Percentiles rank a stretch among this genome's conserved stretches.
Conservation (phyloP, 2,888 invertebrate species). For the Conomelus anceps region DNA sequence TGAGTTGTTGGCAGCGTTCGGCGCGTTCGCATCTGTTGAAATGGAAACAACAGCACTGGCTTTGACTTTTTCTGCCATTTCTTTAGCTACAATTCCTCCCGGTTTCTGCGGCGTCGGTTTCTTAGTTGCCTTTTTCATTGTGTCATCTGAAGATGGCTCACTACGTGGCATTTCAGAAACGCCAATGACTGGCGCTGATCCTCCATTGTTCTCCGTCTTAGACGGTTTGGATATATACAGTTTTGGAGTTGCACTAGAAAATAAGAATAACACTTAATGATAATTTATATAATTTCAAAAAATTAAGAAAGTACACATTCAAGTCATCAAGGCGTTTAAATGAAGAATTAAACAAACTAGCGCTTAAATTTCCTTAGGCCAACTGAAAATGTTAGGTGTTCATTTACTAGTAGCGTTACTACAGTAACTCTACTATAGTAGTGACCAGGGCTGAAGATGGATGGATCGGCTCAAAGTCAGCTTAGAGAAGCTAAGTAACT, state of each 20-base stretch:
- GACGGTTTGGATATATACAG: slow-evolving; percentile 41
- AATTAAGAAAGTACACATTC: neutral
- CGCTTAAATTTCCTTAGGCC: no score
- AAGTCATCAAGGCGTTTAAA: no score
- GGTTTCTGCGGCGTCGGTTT: slow-evolving; percentile 16
- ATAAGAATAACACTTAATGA: neutral
- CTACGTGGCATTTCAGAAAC: neutral
- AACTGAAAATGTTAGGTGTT: no score
- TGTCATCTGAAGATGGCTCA: slow-evolving; percentile 12
- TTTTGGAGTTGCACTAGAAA: slow-evolving; percentile 44
- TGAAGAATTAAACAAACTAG: no score
- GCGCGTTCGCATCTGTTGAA: neutral
- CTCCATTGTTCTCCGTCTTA: slow-evolving; percentile 23
- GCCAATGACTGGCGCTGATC: neutral
- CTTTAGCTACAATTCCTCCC: slow-evolving; percentile 24
- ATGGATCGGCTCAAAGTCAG: no score
- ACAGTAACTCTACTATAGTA: no score
- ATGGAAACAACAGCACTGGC: slow-evolving; percentile 25
- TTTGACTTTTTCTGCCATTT: slow-evolving; percentile 31
- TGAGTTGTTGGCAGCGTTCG: slow-evolving; percentile 21
- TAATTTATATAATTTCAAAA: neutral
- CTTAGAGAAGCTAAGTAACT: no score
- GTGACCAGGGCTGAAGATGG: no score
- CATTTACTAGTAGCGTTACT: no score
- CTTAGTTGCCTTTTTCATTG: slow-evolving; percentile 24